A percentile compares a stretch with the other conserved stretches of the same genome.
phyloP scores from a whole-genome alignment of 2,797 vertebrate genomes.

The Gymnothorax javanicus region DNA sequence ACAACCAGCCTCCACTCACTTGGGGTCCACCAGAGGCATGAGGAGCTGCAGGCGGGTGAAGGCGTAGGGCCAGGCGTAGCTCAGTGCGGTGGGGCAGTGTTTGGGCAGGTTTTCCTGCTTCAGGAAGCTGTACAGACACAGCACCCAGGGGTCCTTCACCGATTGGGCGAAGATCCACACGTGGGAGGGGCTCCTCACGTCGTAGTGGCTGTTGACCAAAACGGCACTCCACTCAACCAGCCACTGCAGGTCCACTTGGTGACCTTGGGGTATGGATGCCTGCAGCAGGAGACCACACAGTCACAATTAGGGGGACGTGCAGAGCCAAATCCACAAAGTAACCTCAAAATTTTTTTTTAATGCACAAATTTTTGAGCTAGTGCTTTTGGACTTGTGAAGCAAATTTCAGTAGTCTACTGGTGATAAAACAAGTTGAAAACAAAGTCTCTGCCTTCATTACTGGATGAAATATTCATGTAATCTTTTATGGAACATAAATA shows the following conservation, averaged over 20 bases:
- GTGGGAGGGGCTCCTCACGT: constrained; percentile 96
- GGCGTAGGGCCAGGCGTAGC: constrained; percentile 96
- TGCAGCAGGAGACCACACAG: constrained; percentile 44
- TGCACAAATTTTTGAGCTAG: background rate
- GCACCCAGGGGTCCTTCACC: constrained; percentile 95
- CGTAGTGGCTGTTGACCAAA: constrained; percentile 94
- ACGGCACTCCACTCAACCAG: constrained; percentile 96
- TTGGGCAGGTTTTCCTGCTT: constrained; percentile 95
- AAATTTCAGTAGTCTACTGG: background rate
- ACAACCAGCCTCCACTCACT: constrained; percentile 71
- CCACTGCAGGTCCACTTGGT: constrained; percentile 96
- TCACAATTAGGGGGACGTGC: background rate
- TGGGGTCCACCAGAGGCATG: constrained; percentile 94
- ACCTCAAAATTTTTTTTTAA: background rate
- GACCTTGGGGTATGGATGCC: constrained; percentile 86
- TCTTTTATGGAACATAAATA: background rate
- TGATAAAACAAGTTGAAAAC: background rate
- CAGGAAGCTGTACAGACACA: constrained; percentile 97
- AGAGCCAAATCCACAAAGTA: background rate
- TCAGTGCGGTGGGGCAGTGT: constrained; percentile 91
- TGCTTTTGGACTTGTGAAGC: background rate
- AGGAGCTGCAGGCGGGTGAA: constrained; percentile 94
- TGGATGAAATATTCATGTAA: background rate
- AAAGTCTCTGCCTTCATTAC: background rate
- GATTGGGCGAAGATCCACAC: constrained; percentile 99